These are phyloP conservation scores for Amiota communis DNA, from an alignment of 2,888 invertebrate genomes.

Conservation along the genomic window DNA sequence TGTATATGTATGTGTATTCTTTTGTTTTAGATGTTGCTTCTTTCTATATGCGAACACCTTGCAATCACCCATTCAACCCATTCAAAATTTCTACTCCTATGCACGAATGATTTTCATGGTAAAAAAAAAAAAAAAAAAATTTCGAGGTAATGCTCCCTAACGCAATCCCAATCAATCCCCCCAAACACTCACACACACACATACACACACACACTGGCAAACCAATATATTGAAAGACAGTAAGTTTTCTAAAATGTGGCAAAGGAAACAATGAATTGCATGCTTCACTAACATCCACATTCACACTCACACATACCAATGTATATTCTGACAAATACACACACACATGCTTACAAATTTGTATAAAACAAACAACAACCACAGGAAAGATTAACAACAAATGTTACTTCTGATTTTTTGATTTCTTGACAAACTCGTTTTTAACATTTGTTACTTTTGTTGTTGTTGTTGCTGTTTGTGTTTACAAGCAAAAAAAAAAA, in stretches of 20 bases:
- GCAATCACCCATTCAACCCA: no score
- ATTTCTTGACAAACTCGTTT: constrained; percentile 50
- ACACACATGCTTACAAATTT: background rate
- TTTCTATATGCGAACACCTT: background rate
- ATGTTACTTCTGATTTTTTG: constrained; percentile 38
- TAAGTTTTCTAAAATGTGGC: no score
- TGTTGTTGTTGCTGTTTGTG: constrained; percentile 10
- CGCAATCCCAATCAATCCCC: no score
- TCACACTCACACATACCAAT: background rate
- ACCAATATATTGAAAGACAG: no score
- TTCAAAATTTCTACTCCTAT: no score
- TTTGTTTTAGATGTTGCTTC: background rate
- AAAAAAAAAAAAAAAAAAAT: no score
- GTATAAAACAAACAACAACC: constrained; percentile 6
- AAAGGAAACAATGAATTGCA: no score
- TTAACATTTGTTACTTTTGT: constrained; percentile 41
- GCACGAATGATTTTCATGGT: no score
- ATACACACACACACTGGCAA: no score
- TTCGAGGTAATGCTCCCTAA: no score
- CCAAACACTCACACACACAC: no score
- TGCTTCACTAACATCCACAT: background rate
- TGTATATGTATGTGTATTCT: no score
- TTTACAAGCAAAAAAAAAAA: background rate
- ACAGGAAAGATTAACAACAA: background rate
- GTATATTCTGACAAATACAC: background rate